phyloP scores from a whole-genome alignment of 2,888 invertebrate species.

The Dryomyza anilis region DNA sequence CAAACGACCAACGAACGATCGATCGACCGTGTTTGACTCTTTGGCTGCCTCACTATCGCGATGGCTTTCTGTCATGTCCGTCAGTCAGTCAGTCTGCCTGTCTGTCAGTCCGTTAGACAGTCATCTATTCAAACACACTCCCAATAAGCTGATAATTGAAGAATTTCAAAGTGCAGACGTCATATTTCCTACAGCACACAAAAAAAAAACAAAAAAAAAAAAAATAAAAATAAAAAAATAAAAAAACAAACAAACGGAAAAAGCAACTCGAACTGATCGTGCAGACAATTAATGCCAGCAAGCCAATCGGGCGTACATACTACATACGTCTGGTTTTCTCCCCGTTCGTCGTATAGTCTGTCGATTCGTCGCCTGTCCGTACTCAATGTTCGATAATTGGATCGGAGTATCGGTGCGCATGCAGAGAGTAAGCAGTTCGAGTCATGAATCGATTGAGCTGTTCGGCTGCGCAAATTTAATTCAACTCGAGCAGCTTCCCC shows the following conservation, averaged over 20 bases:
- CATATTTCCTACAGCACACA: not conserved
- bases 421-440: too few relatives aligned
- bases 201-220: not conserved
- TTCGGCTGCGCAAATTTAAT: too few relatives aligned
- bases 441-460: too few relatives aligned
- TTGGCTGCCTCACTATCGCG: too few relatives aligned
- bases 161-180: conserved; percentile 24
- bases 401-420: too few relatives aligned
- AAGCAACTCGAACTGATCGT: conserved; percentile 15
- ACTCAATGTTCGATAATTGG: too few relatives aligned
- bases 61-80: too few relatives aligned
- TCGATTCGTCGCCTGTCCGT: not conserved
- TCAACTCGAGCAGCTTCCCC: too few relatives aligned
- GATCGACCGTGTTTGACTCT: too few relatives aligned
- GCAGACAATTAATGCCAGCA: not conserved
- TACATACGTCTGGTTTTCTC: not conserved
- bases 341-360: not conserved
- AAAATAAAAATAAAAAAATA: not conserved
- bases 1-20: too few relatives aligned
- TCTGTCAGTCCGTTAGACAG: not conserved
- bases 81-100: not conserved
- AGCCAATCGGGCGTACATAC: not conserved
- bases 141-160: conserved; percentile 17
- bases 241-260: not conserved
- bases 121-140: not conserved